phyloP scores from a whole-genome alignment of 30 jellyfish, hydroid and myxozoan genomes.

The Haliclystus octoradiatus region DNA sequence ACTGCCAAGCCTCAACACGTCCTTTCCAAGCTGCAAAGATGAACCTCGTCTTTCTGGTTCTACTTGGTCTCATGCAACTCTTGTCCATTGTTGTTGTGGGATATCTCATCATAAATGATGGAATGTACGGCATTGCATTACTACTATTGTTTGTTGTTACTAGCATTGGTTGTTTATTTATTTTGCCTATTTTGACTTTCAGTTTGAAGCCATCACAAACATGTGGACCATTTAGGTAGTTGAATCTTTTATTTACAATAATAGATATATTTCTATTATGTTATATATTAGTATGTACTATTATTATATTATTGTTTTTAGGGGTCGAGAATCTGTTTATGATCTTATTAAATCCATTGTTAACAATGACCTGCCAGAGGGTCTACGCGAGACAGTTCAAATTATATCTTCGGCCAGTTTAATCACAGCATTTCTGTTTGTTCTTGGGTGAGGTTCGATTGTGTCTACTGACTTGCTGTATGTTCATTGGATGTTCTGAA shows the following conservation, averaged over 20 bases:
- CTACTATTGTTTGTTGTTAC: no score
- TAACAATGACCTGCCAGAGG: constrained; percentile 24
- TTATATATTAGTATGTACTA: neutral
- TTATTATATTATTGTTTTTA: constrained; percentile 3
- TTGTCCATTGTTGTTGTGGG: constrained; percentile 68
- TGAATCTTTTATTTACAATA: no score
- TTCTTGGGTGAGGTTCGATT: constrained; percentile 48
- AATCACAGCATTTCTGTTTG: constrained; percentile 36
- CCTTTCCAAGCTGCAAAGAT: constrained; percentile 87
- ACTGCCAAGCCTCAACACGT: constrained; percentile 86
- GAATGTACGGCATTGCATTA: no score
- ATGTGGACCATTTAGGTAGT: constrained; percentile 96
- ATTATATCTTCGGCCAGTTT: constrained; percentile 52
- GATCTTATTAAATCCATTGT: constrained; percentile 39
- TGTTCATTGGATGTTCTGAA: no score
- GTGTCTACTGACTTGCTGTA: neutral
- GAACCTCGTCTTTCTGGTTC: constrained; percentile 51
- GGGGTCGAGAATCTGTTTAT: constrained; percentile 51
- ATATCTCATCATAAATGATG: constrained; percentile 60
- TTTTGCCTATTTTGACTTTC: neutral
- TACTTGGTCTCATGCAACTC: constrained; percentile 61
- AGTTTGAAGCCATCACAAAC: constrained; percentile 77
- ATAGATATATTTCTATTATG: neutral
- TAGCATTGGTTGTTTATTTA: neutral
- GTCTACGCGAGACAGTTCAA: constrained; percentile 19